Percentiles rank a stretch among this genome's conserved stretches.
phyloP scores from a whole-genome alignment of 1,140 invertebrate species.

The Pseudomyrmex cubaensis region DNA sequence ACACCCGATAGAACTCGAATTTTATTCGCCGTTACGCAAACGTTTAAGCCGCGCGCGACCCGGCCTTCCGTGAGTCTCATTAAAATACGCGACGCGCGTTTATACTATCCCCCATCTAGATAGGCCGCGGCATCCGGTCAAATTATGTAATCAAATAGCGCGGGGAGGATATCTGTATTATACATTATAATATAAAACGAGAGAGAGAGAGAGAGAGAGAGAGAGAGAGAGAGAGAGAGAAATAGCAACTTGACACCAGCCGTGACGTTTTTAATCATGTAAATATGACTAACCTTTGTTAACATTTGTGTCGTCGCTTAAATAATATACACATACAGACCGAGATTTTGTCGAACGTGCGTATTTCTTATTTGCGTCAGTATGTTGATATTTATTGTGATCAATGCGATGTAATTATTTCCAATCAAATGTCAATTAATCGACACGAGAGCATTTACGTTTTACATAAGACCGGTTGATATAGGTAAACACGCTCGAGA shows the following conservation, averaged over 20 bases:
- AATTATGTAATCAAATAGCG: conserved; percentile 44
- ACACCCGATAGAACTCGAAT: conserved; percentile 62
- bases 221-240: too few species aligned
- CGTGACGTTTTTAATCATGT: not conserved
- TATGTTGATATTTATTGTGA: not conserved
- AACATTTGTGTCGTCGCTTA: too few species aligned
- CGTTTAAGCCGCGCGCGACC: conserved; percentile 22
- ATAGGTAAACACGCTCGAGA: conserved; percentile 15
- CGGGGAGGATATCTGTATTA: conserved; percentile 9
- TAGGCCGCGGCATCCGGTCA: not conserved
- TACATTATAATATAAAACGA: not conserved
- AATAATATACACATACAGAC: not conserved
- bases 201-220: not conserved
- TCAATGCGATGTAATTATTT: not conserved
- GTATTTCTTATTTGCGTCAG: not conserved
- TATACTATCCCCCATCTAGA: conserved; percentile 9
- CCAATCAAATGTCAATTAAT: conserved; percentile 25
- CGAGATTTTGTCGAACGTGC: not conserved
- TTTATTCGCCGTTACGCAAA: conserved; percentile 65
- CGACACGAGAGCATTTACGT: not conserved
- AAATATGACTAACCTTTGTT: not conserved
- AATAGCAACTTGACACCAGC: not conserved
- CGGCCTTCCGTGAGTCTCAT: conserved; percentile 51
- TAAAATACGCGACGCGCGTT: conserved; percentile 50
- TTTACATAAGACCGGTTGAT: conserved; percentile 29